Evolutionary conservation across 2,888 invertebrate species (phyloP).

Genomic region (Callimorpha dominula): DNA sequence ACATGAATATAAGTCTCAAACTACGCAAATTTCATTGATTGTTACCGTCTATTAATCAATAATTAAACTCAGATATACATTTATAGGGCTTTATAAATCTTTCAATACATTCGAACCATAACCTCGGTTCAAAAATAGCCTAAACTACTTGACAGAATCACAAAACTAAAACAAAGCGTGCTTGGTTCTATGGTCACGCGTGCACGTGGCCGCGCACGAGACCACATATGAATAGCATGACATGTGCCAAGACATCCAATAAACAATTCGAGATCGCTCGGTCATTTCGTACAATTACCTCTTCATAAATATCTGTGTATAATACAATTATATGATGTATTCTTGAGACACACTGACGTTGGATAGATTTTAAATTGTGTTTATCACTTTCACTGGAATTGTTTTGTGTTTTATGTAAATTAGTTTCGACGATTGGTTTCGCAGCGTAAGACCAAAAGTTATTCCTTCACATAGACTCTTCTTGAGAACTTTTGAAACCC

Average conservation of each 20-base stretch:
- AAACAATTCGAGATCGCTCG: slow-evolving; percentile 32
- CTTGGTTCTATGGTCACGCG: not conserved
- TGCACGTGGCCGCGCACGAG: slow-evolving; percentile 14
- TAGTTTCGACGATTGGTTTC: too few species aligned
- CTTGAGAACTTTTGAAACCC: not conserved
- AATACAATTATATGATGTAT: slow-evolving; percentile 7
- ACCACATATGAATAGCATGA: slow-evolving; percentile 14
- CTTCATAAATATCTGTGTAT: slow-evolving; percentile 27
- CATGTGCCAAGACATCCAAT: slow-evolving; percentile 24
- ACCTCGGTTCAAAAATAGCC: slow-evolving; percentile 2
- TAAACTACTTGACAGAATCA: not conserved
- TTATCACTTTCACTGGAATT: slow-evolving; percentile 1
- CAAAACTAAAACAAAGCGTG: not conserved
- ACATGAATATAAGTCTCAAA: not conserved
- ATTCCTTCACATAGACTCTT: not conserved
- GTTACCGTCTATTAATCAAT: not conserved
- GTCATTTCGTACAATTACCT: slow-evolving; percentile 45
- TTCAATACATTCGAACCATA: not conserved
- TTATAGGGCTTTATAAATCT: not conserved
- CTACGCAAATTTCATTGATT: not conserved
- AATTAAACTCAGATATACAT: not conserved
- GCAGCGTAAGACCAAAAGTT: not conserved
- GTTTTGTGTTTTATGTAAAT: not conserved
- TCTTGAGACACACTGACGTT: slow-evolving; percentile 2
- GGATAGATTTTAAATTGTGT: not conserved